Conservation (phyloP, 2,113 vertebrate species). For the Pantherophis guttatus region DNA sequence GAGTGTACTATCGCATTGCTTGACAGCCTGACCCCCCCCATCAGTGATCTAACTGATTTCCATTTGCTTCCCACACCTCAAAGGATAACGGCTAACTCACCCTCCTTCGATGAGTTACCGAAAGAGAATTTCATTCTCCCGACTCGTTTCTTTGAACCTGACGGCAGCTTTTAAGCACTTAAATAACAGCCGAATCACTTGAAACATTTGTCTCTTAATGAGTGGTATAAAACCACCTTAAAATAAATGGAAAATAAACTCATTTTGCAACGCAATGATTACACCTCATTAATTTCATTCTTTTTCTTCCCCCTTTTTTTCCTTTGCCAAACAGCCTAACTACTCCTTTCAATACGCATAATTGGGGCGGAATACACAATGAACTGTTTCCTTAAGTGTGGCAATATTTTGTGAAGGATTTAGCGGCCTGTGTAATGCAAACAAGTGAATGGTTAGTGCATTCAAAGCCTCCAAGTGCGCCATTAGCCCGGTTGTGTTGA, state of each 20-base stretch:
- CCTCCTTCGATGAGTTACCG: neutral
- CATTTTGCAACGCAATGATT: constrained; percentile 28
- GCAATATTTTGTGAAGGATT: constrained; percentile 32
- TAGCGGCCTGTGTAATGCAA: constrained; percentile 27
- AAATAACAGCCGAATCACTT: neutral
- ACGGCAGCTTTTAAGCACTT: neutral
- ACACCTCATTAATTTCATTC: constrained; percentile 30
- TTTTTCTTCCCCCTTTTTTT: neutral
- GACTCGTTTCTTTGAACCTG: neutral
- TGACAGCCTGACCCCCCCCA: neutral
- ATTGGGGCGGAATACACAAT: constrained; percentile 32
- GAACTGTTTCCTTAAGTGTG: constrained; percentile 29
- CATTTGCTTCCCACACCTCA: neutral
- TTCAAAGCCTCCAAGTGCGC: neutral
- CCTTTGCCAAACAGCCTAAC: constrained; percentile 12
- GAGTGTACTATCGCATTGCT: neutral
- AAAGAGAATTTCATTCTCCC: neutral
- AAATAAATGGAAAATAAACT: constrained; percentile 34
- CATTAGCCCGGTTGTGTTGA: constrained; percentile 8
- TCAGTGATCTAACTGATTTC: neutral
- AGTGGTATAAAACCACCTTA: constrained; percentile 9
- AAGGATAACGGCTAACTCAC: neutral
- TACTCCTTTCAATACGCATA: constrained; percentile 27
- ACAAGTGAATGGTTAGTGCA: constrained; percentile 15
- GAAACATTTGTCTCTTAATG: constrained; percentile 25